Conservation (phyloP, 2,888 invertebrate species). For the Horisme vitalbata region DNA sequence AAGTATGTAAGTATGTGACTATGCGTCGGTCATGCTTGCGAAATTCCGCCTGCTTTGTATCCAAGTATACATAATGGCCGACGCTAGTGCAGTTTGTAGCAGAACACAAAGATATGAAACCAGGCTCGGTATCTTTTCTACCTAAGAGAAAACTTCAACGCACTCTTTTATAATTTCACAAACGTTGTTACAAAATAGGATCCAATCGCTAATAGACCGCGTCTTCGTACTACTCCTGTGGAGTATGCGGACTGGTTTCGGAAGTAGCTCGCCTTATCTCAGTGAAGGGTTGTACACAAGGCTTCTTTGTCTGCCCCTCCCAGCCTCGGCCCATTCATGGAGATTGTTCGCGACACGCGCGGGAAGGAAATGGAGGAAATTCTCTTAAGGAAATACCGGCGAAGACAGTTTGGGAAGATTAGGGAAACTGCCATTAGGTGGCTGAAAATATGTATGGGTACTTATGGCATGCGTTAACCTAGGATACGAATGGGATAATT, state of each 20-base stretch:
- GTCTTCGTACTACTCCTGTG: slow-evolving; percentile 6
- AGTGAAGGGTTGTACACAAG: slow-evolving; percentile 13
- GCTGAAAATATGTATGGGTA: too few species aligned
- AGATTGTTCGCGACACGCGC: background rate
- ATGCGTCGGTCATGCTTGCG: background rate
- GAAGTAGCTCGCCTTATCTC: slow-evolving; percentile 32
- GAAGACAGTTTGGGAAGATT: background rate
- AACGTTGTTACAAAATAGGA: background rate
- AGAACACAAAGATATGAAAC: too few species aligned
- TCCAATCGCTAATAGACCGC: background rate
- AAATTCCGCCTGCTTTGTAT: too few species aligned
- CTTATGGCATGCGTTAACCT: too few species aligned
- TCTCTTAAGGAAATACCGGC: background rate
- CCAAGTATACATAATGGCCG: too few species aligned
- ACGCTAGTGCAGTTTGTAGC: too few species aligned
- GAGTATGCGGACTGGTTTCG: slow-evolving; percentile 27
- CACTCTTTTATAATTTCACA: background rate
- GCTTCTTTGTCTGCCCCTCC: background rate
- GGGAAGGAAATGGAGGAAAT: slow-evolving; percentile 3
- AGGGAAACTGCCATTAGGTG: background rate
- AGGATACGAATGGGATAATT: too few species aligned
- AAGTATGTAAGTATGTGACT: background rate
- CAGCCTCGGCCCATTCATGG: background rate
- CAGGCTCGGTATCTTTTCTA: too few species aligned
- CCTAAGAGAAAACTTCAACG: too few species aligned